Percentiles rank a stretch among this genome's conserved stretches.
These are phyloP conservation scores for Latrodectus hesperus DNA, from an alignment of 2,888 invertebrate species.

Conservation along the genomic window DNA sequence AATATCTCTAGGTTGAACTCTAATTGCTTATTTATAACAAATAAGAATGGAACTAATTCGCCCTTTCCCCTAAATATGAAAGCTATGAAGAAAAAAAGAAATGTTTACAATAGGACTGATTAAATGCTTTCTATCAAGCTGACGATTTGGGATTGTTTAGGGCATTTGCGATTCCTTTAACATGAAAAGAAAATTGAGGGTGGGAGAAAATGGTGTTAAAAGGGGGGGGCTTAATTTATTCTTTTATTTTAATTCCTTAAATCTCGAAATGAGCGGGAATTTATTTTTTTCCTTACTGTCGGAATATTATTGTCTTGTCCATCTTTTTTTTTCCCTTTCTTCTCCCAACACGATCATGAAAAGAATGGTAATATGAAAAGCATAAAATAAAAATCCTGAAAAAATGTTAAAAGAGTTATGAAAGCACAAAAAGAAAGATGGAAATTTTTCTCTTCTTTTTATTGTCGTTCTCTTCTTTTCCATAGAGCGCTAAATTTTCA, in stretches of 20 bases:
- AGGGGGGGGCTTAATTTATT: conserved; percentile 37
- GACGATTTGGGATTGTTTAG: conserved; percentile 19
- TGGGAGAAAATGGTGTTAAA: too few relatives aligned
- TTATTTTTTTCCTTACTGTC: conserved; percentile 16
- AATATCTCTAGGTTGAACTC: neutral
- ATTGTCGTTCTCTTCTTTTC: conserved; percentile 20
- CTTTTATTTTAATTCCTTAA: conserved; percentile 61
- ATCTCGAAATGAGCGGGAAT: conserved; percentile 45
- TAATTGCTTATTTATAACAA: conserved; percentile 2
- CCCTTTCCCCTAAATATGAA: neutral
- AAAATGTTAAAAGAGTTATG: conserved; percentile 67
- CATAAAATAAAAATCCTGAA: neutral
- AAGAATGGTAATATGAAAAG: neutral
- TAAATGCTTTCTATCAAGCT: conserved; percentile 42
- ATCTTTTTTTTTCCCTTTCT: neutral
- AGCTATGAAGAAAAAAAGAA: neutral
- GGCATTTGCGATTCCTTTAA: conserved; percentile 22
- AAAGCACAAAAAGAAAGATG: conserved; percentile 53
- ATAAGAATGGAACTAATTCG: neutral
- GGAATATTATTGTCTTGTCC: conserved; percentile 49
- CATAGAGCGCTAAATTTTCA: conserved; percentile 24
- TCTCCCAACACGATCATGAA: neutral
- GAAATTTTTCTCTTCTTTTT: conserved; percentile 34
- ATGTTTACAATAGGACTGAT: conserved; percentile 35
- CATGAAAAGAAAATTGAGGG: conserved; percentile 3